Evolutionary conservation across 2,888 invertebrate species (phyloP).

Genomic region (Caenorhabditis virilis): DNA sequence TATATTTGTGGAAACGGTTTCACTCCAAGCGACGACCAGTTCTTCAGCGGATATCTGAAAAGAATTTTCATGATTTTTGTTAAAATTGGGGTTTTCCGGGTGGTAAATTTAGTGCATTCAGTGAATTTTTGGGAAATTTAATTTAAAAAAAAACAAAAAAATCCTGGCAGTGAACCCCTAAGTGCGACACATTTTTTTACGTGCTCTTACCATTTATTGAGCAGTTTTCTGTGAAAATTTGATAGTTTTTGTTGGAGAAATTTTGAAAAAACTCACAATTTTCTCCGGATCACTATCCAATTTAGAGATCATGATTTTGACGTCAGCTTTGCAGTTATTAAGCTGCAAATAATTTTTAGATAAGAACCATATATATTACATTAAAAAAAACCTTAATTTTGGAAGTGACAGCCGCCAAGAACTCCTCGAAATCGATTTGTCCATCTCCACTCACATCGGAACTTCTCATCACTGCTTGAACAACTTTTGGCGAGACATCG

Average conservation of each 20-base stretch:
- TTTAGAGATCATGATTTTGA: slow-evolving; percentile 48
- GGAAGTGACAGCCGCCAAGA: slow-evolving; percentile 52
- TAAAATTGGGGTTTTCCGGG: too few species aligned
- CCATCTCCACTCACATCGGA: slow-evolving; percentile 55
- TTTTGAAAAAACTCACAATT: slow-evolving; percentile 29
- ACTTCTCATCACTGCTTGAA: slow-evolving; percentile 58
- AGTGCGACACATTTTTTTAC: too few species aligned
- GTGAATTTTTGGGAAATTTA: too few species aligned
- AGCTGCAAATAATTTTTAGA: slow-evolving; percentile 25
- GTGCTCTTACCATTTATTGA: too few species aligned
- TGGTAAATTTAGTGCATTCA: too few species aligned
- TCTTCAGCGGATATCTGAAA: slow-evolving; percentile 55
- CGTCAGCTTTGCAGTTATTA: slow-evolving; percentile 50
- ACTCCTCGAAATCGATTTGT: slow-evolving; percentile 58
- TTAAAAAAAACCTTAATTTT: slow-evolving; percentile 46
- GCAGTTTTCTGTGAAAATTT: too few species aligned
- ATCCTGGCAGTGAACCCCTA: too few species aligned
- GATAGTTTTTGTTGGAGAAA: neutral
- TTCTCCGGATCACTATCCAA: slow-evolving; percentile 48
- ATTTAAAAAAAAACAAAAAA: too few species aligned
- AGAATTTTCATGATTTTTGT: too few species aligned
- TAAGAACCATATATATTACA: neutral
- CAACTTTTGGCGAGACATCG: slow-evolving; percentile 58
- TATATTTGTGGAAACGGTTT: slow-evolving; percentile 52
- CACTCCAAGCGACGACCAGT: slow-evolving; percentile 54